Conservation (phyloP, 2,113 vertebrate species). For the Alectura lathami region DNA sequence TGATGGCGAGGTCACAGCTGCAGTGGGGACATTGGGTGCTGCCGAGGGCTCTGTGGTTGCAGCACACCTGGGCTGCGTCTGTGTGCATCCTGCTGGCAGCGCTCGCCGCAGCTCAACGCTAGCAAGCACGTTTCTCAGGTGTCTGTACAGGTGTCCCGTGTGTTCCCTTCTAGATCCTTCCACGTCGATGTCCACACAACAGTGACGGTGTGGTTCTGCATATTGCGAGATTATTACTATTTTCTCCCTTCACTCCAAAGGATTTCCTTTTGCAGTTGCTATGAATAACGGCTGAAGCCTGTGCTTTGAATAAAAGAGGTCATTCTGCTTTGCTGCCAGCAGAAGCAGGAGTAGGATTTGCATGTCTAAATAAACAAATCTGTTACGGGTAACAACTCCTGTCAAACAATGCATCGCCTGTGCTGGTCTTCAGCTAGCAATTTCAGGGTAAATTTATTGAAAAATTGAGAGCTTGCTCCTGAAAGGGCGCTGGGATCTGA, state of each 20-base stretch:
- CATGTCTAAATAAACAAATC: background rate
- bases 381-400: background rate
- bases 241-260: background rate
- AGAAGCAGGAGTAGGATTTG: background rate
- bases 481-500: background rate
- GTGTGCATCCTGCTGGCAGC: background rate
- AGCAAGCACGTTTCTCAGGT: background rate
- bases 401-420: background rate
- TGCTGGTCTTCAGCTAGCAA: background rate
- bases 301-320: background rate
- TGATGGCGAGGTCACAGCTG: background rate
- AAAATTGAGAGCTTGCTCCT: background rate
- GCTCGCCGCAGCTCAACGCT: background rate
- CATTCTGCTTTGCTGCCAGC: background rate
- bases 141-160: background rate
- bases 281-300: background rate
- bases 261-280: background rate
- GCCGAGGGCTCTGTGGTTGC: background rate
- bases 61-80: no score
- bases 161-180: background rate
- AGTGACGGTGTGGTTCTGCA: background rate
- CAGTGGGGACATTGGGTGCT: background rate
- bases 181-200: rapidly evolving
- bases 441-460: background rate
- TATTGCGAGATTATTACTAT: background rate